Evolutionary conservation across 2,888 invertebrate species (phyloP).

Genomic region (Habrosyne pyritoides): DNA sequence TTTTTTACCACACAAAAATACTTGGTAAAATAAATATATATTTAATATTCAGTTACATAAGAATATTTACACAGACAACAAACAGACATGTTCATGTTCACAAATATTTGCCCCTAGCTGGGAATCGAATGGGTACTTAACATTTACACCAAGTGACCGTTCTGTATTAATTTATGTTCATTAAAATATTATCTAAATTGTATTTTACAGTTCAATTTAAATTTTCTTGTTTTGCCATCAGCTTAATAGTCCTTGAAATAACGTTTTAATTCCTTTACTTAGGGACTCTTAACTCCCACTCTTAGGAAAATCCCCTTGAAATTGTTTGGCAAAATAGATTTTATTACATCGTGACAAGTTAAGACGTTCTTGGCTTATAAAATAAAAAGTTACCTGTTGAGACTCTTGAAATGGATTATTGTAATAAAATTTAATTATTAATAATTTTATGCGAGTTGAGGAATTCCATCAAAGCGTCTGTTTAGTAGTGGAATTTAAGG

Average conservation of each 20-base stretch:
- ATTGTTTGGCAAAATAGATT: conserved; percentile 1
- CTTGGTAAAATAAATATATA: no score
- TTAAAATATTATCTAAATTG: background rate
- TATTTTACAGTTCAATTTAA: background rate
- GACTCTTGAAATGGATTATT: background rate
- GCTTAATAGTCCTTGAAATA: background rate
- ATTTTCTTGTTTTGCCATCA: background rate
- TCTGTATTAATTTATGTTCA: no score
- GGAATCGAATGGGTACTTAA: no score
- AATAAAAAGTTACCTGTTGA: background rate
- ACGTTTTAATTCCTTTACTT: background rate
- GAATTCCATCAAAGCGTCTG: no score
- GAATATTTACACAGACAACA: no score
- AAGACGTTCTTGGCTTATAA: background rate
- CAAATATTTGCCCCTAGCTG: no score
- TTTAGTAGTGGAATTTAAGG: no score
- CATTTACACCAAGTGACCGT: no score
- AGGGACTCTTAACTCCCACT: background rate
- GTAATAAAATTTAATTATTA: background rate
- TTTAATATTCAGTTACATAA: no score
- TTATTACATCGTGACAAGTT: conserved; percentile 2
- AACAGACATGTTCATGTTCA: no score
- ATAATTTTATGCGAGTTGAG: background rate
- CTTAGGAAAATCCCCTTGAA: background rate
- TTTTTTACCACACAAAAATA: no score